These are phyloP conservation scores for Ectemnius lituratus DNA, from an alignment of 2,888 invertebrate species.

Conservation along the genomic window DNA sequence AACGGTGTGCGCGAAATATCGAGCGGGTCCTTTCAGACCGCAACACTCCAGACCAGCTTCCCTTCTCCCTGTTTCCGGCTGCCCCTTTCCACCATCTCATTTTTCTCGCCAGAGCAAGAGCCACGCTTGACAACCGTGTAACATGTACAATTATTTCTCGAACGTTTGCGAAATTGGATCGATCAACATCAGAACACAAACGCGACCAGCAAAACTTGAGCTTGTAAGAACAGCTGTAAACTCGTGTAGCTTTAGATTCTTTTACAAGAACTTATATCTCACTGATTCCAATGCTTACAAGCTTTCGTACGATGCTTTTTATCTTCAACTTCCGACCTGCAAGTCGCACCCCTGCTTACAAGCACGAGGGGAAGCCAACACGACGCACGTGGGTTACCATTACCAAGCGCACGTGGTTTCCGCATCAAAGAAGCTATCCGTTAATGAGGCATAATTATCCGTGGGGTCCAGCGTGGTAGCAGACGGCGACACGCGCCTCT, in stretches of 20 bases:
- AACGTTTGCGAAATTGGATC: too few relatives aligned
- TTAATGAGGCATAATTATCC: constrained; percentile 75
- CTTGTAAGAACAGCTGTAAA: too few relatives aligned
- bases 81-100: constrained; percentile 16
- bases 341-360: not conserved
- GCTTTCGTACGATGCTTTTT: constrained; percentile 12
- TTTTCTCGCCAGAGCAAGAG: not conserved
- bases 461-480: constrained; percentile 47
- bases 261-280: too few relatives aligned
- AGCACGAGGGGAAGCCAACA: not conserved
- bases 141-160: too few relatives aligned
- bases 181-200: too few relatives aligned
- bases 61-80: constrained; percentile 30
- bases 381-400: constrained; percentile 30
- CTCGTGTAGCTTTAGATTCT: too few relatives aligned
- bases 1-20: constrained; percentile 58
- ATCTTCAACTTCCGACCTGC: constrained; percentile 14
- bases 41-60: constrained; percentile 46
- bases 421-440: constrained; percentile 73
- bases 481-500: constrained; percentile 49
- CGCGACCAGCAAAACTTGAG: too few relatives aligned
- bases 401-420: constrained; percentile 59
- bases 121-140: too few relatives aligned
- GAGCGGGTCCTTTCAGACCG: constrained; percentile 63
- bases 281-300: too few relatives aligned